These are phyloP conservation scores for Yponomeuta sedellus DNA, from an alignment of 2,888 invertebrate species.

Conservation along the genomic window DNA sequence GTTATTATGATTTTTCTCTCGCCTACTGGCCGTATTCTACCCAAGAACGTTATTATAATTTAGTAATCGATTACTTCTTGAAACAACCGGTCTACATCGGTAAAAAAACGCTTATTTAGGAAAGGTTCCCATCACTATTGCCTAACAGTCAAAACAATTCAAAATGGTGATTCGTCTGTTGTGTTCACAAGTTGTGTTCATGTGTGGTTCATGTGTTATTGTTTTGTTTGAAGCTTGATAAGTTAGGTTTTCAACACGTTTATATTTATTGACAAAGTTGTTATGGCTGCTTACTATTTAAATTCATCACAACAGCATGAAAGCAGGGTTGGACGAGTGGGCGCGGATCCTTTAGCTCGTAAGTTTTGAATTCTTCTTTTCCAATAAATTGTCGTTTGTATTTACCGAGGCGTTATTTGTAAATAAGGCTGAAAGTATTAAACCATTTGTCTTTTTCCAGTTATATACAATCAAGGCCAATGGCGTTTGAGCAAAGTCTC, in stretches of 20 bases:
- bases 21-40: too few species aligned
- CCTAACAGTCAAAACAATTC: not conserved
- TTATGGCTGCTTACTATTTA: not conserved
- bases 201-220: not conserved
- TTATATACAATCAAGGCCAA: conserved; percentile 56
- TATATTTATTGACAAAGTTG: not conserved
- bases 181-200: too few species aligned
- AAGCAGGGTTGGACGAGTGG: conserved; percentile 12
- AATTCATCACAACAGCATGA: conserved; percentile 1
- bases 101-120: too few species aligned
- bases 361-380: conserved; percentile 11
- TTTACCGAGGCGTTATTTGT: too few species aligned
- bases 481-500: conserved; percentile 60
- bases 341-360: conserved; percentile 36
- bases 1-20: too few species aligned
- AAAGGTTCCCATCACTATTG: too few species aligned
- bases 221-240: not conserved
- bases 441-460: conserved; percentile 33
- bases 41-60: too few species aligned
- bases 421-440: too few species aligned
- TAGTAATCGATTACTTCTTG: too few species aligned
- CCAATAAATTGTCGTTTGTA: not conserved
- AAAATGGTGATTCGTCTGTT: not conserved
- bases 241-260: too few species aligned
- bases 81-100: too few species aligned